Conservation (phyloP, 2,113 vertebrate genomes). For the Odontophorus gujanensis region DNA sequence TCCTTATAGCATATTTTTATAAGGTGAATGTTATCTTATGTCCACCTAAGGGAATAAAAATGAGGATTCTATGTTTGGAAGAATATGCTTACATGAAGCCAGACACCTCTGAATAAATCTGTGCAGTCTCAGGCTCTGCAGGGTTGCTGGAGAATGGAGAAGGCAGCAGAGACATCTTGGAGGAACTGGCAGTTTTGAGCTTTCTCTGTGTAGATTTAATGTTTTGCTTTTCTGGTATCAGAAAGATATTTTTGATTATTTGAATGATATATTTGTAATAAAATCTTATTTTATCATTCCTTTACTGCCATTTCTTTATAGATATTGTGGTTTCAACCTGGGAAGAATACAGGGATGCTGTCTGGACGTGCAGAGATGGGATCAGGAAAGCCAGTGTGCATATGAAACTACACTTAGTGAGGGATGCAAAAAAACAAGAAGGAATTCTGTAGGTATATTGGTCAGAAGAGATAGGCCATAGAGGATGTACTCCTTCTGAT, state of each 20-base stretch:
- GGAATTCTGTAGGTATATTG: no score
- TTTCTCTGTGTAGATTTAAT: background rate
- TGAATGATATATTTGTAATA: background rate
- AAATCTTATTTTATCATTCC: background rate
- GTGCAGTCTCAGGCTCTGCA: background rate
- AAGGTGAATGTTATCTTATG: background rate
- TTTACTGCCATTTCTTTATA: background rate
- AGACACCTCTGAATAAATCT: background rate
- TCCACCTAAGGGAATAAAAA: background rate
- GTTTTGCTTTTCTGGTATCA: background rate
- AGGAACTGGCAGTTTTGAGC: background rate
- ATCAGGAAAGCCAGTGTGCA: no score
- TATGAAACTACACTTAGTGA: no score
- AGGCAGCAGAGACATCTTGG: background rate
- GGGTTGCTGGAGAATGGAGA: background rate
- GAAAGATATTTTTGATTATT: background rate
- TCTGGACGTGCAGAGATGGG: no score
- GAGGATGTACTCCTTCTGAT: no score
- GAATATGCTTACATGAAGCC: background rate
- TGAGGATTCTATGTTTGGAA: background rate
- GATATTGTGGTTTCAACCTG: background rate
- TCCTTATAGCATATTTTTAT: background rate
- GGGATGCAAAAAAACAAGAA: no score
- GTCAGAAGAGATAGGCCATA: no score
- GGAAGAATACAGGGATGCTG: no score